These are phyloP conservation scores for Crotalus horridus DNA, from an alignment of 2,113 vertebrate species.

Conservation along the genomic window DNA sequence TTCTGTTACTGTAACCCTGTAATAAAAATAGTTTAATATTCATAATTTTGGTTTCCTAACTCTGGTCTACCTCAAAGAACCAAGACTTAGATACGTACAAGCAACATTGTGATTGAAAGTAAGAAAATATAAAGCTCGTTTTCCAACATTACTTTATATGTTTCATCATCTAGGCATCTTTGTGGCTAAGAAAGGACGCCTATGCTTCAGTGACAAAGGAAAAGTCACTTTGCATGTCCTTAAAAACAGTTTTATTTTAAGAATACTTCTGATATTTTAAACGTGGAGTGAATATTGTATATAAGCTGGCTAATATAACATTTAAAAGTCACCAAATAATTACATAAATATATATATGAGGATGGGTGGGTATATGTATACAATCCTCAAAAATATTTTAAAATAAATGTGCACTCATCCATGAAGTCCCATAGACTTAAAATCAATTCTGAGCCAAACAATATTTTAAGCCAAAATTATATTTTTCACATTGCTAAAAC, in stretches of 20 bases:
- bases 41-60: neutral
- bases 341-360: neutral
- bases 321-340: neutral
- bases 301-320: neutral
- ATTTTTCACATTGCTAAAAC: neutral
- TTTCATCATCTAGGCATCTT: neutral
- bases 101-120: neutral
- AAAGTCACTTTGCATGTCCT: neutral
- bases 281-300: neutral
- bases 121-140: neutral
- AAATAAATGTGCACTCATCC: neutral
- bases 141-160: neutral
- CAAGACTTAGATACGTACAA: neutral
- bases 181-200: neutral
- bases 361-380: neutral
- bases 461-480: neutral
- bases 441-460: neutral
- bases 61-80: neutral
- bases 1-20: neutral
- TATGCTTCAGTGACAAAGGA: neutral
- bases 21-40: neutral
- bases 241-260: neutral
- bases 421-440: neutral
- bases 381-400: neutral
- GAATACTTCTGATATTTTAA: neutral